Percentiles rank a stretch among this genome's conserved stretches.
Conservation (phyloP, 2,113 vertebrate genomes). For the Varanus komodoensis region DNA sequence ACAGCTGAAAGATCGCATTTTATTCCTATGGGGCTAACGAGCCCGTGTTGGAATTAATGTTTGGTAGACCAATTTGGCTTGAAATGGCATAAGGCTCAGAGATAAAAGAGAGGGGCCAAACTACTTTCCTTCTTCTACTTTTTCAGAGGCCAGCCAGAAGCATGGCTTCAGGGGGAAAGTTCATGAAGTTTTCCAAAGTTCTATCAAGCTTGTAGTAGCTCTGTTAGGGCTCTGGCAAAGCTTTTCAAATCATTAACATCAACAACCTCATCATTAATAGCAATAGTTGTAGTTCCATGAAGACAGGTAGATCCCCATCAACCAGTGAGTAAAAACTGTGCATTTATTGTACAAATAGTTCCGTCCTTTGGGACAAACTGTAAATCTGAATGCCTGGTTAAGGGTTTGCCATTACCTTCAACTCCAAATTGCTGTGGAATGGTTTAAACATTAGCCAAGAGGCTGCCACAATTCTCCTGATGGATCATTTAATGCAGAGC, state of each 20-base stretch:
- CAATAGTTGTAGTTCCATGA: neutral
- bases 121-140: neutral
- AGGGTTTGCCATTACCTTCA: constrained; percentile 60
- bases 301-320: neutral
- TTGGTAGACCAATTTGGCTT: neutral
- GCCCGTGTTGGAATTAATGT: neutral
- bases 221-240: neutral
- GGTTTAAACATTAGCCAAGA: constrained; percentile 76
- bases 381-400: constrained; percentile 66
- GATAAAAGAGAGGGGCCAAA: neutral
- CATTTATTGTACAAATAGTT: constrained; percentile 3
- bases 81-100: neutral
- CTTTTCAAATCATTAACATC: too few relatives aligned
- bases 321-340: neutral
- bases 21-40: neutral
- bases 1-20: neutral
- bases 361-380: constrained; percentile 17
- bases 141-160: neutral
- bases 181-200: neutral
- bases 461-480: constrained; percentile 71
- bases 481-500: constrained; percentile 74
- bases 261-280: neutral
- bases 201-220: neutral
- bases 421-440: constrained; percentile 74
- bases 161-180: neutral